A percentile compares a stretch with the other conserved stretches of the same genome.
phyloP scores from a whole-genome alignment of 1,140 invertebrate genomes.

The Cheumatopsyche charites region DNA sequence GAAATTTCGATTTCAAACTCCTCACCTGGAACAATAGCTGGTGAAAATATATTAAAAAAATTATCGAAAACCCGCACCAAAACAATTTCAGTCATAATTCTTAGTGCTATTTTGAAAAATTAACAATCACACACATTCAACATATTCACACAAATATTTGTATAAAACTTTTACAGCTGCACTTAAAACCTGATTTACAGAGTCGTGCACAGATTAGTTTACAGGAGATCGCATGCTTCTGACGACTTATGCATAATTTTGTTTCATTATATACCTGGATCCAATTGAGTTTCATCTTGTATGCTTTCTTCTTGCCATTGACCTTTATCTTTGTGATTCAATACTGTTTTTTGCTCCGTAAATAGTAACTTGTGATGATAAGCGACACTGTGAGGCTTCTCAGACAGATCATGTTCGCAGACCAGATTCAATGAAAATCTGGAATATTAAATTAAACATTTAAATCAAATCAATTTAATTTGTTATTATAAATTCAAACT shows the following conservation, averaged over 20 bases:
- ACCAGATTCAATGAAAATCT: constrained; percentile 47
- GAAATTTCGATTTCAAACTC: constrained; percentile 29
- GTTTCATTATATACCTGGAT: constrained; percentile 20
- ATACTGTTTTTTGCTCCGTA: constrained; percentile 30
- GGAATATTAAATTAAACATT: constrained; percentile 6
- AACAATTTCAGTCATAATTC: too few relatives aligned
- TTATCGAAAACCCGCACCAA: not conserved
- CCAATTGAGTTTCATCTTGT: constrained; percentile 11
- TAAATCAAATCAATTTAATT: not conserved
- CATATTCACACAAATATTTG: too few relatives aligned
- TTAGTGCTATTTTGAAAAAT: too few relatives aligned
- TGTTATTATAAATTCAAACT: not conserved
- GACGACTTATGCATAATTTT: too few relatives aligned
- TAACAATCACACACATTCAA: too few relatives aligned
- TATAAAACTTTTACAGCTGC: too few relatives aligned
- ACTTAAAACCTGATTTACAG: too few relatives aligned
- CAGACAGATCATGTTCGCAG: constrained; percentile 30
- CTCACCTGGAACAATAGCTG: constrained; percentile 41
- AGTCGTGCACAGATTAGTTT: too few relatives aligned
- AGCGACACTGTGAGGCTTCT: constrained; percentile 38
- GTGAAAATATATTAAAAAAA: constrained; percentile 16
- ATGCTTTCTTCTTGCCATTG: constrained; percentile 41
- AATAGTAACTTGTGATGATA: constrained; percentile 44
- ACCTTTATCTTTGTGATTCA: constrained; percentile 42
- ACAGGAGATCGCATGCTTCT: too few relatives aligned